Evolutionary conservation across 2,888 invertebrate genomes (phyloP), one percentile per base, ranked within the genome.

Genomic region (Encarsia formosa): DNA sequence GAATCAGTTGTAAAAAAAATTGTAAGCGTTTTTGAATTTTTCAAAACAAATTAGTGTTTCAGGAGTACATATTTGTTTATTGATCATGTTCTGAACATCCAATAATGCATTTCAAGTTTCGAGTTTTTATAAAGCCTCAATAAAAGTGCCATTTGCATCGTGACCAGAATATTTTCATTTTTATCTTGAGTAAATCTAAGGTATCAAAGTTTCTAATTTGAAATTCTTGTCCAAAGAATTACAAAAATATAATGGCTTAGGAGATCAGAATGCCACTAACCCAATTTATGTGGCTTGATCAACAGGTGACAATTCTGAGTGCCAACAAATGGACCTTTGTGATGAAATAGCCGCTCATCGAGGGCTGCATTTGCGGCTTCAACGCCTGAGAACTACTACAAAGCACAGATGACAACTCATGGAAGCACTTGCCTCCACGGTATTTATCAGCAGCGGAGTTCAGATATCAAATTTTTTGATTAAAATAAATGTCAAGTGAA

Each of bases 211-310:
- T 48, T n/a, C 52, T 49, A 45, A 26, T 51, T 39, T 50, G 46
- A 57, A 57, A 52, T 52, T 52, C 46, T 49, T 52, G 48, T 51
- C 47, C 49, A 52, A 58, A 56, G 49, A 49, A 53, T 50, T 45
- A 52, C 50, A 46, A 52, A 49, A 41, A 48, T 47, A 58, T 52
- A 52, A 48, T 32, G 52, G 58, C 55, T 46, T 52, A 51, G 46
- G 43, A 53, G 35, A 48, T 69, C 68, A 69, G 70, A 70, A 69
- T 63, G 74, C 74, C 71, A 73, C 73, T 73, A 74, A 73, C 74
- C 72, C 70, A 71, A 73, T 73, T 74, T 73, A 68, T 74, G 73
- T 74, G 74, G 73, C 73, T 74, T 74, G 73, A 65, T 74, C 74
- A 73, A 70, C 74, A 74, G 74, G 74, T 74, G 70, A 67, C 71